A percentile compares a stretch with the other conserved stretches of the same genome.
These are phyloP conservation scores for Agrilus planipennis DNA, from an alignment of 1,140 invertebrate species.

Conservation along the genomic window DNA sequence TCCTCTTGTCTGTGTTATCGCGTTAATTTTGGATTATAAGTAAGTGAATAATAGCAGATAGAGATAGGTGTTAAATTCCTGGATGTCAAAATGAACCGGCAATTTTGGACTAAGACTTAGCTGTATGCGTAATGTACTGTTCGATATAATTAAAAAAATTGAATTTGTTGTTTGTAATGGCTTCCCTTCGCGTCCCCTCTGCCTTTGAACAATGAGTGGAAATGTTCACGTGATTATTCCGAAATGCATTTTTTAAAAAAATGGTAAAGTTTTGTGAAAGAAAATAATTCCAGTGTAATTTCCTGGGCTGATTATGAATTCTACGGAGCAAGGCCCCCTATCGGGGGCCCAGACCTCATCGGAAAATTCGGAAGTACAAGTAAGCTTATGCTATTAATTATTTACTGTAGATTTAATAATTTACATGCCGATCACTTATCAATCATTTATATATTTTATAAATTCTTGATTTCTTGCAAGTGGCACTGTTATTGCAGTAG, in stretches of 20 bases:
- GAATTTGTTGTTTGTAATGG: conserved; percentile 39
- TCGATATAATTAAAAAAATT: conserved; percentile 1
- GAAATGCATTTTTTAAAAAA: conserved; percentile 36
- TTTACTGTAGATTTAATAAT: background rate
- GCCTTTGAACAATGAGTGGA: conserved; percentile 41
- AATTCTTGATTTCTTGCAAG: background rate
- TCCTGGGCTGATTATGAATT: conserved; percentile 38
- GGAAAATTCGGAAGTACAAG: conserved; percentile 39
- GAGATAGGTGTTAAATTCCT: background rate
- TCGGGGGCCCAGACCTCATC: conserved; percentile 39
- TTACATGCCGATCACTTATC: background rate
- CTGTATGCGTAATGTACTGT: background rate
- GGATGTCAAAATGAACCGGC: background rate
- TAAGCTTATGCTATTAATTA: conserved; percentile 1
- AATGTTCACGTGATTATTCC: conserved; percentile 39
- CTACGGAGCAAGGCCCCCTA: conserved; percentile 40
- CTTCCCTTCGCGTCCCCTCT: conserved; percentile 50
- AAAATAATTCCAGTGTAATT: conserved; percentile 7
- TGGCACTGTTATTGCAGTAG: background rate
- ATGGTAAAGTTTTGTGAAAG: too few species aligned
- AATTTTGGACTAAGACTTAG: conserved; percentile 4
- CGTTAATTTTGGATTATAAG: conserved; percentile 15
- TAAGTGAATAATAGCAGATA: background rate
- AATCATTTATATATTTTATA: background rate
- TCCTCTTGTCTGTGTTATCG: conserved; percentile 16